Evolutionary conservation across 1,140 invertebrate genomes (phyloP), one percentile per base, ranked within the genome.

Genomic region (Heliconius congener): DNA sequence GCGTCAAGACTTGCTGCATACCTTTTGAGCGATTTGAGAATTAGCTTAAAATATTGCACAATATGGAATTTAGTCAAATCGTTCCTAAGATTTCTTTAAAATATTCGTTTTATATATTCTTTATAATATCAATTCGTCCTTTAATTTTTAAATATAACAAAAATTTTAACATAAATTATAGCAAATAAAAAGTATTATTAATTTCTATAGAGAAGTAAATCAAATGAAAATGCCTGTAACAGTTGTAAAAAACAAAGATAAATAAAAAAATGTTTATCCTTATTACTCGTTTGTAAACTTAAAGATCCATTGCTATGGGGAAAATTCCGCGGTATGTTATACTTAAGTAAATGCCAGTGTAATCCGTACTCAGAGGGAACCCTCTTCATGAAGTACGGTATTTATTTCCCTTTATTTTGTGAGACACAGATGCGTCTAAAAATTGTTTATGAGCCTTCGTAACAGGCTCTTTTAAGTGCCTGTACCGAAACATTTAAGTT

Each of bases 391-490:
- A 82, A 80, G 78, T 82, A 82, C 80, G 76, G 77, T 79, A 78
- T 84, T 82, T 80, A 76, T 81, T 83, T 83, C 83, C 83, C 83
- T 81, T 78, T 82, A 81, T 84, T 89, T 88, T 78, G 84, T 87
- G 87, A 71, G 82, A 81, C 87, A 89, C 87, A 89, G 87, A 87
- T 89, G 90, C 80, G 77, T 66, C 74, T 76, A 74, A 70, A 77
- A 77, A 81, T 83, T 85, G 77, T 78, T 78, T 73, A 74, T 70
- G 75, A 77, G 72, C 52, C 57, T 77, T 55, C 46, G 73, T 74
- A 77, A 81, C 52, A 77, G 71, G 8, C 57, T 16, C 27, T 72
- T 72, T 76, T 73, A 80, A 79, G 71, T 60, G 71, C 37, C n/a
- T n/a, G 34, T 34, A 72, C 30, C 30, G 3, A 55, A 72, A 75